phyloP scores from a whole-genome alignment of 1,140 invertebrate species.

The Lepidotrigona ventralis region DNA sequence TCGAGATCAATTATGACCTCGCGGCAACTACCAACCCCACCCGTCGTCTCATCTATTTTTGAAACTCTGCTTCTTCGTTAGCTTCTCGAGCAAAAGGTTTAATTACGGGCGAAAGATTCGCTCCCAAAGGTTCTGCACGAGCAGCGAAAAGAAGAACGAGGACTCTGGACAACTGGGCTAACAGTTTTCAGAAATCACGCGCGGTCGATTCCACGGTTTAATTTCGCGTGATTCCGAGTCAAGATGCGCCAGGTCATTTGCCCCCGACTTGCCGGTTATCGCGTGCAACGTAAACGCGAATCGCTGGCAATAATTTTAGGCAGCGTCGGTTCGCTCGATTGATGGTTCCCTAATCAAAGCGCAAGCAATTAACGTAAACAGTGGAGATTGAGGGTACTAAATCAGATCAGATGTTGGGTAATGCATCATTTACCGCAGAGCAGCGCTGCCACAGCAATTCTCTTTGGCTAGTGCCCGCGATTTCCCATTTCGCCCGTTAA shows the following conservation, averaged over 20 bases:
- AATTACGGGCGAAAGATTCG: not conserved
- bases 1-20: not conserved
- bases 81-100: not conserved
- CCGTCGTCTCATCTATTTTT: not conserved
- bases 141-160: not conserved
- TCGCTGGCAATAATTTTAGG: constrained; percentile 59
- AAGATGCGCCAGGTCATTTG: not conserved
- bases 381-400: constrained; percentile 63
- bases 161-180: too few relatives aligned
- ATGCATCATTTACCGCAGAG: constrained; percentile 60
- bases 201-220: not conserved
- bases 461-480: constrained; percentile 26
- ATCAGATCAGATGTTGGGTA: constrained; percentile 57
- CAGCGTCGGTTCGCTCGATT: constrained; percentile 40
- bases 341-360: constrained; percentile 57
- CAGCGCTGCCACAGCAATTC: constrained; percentile 34
- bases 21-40: not conserved
- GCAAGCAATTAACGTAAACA: constrained; percentile 62
- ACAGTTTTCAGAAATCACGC: not conserved
- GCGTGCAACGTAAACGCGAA: constrained; percentile 22
- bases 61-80: not conserved
- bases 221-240: not conserved
- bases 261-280: constrained; percentile 8
- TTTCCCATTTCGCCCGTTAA: constrained; percentile 1
- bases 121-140: too few relatives aligned